These are phyloP conservation scores for Masnerella sp. DNA, from an alignment of 2,888 invertebrate genomes.

Conservation along the genomic window DNA sequence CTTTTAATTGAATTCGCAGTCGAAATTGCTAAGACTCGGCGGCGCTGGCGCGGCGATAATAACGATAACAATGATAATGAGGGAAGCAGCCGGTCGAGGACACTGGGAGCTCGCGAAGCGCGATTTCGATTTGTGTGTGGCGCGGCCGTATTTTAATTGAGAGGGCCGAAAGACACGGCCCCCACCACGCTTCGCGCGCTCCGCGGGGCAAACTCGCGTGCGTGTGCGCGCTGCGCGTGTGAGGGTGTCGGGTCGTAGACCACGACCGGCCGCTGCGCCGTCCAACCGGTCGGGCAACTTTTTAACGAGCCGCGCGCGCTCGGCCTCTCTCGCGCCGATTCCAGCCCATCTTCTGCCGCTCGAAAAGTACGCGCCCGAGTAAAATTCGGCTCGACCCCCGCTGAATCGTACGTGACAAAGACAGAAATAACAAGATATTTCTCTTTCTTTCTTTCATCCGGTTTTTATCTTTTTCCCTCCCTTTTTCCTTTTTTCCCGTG, in stretches of 20 bases:
- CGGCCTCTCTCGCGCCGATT: constrained; percentile 13
- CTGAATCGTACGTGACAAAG: neutral
- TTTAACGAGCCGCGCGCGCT: constrained; percentile 74
- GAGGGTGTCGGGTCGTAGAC: constrained; percentile 74
- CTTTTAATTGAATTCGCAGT: neutral
- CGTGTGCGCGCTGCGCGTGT: constrained; percentile 66
- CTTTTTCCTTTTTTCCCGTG: too few relatives aligned
- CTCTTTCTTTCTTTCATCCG: too few relatives aligned
- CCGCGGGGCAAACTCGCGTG: constrained; percentile 62
- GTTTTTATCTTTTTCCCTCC: too few relatives aligned
- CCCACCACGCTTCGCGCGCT: constrained; percentile 49
- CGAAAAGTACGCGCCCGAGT: constrained; percentile 68
- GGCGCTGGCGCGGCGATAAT: constrained; percentile 16
- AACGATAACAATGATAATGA: constrained; percentile 50
- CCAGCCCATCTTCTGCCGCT: constrained; percentile 64
- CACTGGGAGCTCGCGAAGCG: constrained; percentile 51
- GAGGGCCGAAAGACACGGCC: constrained; percentile 67
- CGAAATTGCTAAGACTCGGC: neutral
- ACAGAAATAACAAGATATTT: too few relatives aligned
- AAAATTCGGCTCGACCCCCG: constrained; percentile 63
- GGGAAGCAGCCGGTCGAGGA: constrained; percentile 28
- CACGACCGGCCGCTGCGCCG: constrained; percentile 69
- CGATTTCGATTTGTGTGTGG: constrained; percentile 66
- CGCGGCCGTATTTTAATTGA: constrained; percentile 73
- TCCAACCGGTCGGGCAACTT: constrained; percentile 77